Evolutionary conservation across 2,113 vertebrate genomes (phyloP).

Genomic region (Thamnaconus septentrionalis): DNA sequence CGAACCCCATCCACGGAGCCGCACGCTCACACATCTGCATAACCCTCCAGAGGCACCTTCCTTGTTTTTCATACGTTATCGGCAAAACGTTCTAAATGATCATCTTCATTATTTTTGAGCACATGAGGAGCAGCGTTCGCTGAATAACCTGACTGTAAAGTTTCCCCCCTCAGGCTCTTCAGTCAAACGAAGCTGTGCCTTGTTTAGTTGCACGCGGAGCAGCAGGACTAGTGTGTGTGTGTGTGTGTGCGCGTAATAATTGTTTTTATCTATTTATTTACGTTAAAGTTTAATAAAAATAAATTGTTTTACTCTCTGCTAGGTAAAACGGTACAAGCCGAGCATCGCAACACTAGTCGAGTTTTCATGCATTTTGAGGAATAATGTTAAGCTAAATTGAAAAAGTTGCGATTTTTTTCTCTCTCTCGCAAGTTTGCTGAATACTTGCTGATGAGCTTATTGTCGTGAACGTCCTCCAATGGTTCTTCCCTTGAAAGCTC

Average conservation of each 20-base stretch:
- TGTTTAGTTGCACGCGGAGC: slow-evolving; percentile 32
- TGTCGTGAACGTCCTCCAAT: no score
- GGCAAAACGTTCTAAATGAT: slow-evolving; percentile 27
- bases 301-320: slow-evolving; percentile 32
- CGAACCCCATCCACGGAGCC: neutral
- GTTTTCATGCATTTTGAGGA: no score
- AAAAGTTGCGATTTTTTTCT: no score
- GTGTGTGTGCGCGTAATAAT: neutral
- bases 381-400: no score
- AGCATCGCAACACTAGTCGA: no score
- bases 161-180: slow-evolving; percentile 25
- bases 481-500: no score
- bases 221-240: slow-evolving; percentile 15
- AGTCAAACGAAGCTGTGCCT: slow-evolving; percentile 52
- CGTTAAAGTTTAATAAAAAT: no score
- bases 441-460: no score
- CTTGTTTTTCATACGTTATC: no score
- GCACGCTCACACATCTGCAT: slow-evolving; percentile 7
- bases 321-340: slow-evolving; percentile 16
- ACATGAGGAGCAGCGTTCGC: slow-evolving; percentile 28
- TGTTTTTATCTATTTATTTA: no score
- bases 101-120: slow-evolving; percentile 44
- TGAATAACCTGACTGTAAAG: slow-evolving; percentile 37
- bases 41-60: neutral
- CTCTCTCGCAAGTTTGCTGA: no score